These are phyloP conservation scores for Matsumyia berberina DNA, from an alignment of 2,888 invertebrate species.

Conservation along the genomic window DNA sequence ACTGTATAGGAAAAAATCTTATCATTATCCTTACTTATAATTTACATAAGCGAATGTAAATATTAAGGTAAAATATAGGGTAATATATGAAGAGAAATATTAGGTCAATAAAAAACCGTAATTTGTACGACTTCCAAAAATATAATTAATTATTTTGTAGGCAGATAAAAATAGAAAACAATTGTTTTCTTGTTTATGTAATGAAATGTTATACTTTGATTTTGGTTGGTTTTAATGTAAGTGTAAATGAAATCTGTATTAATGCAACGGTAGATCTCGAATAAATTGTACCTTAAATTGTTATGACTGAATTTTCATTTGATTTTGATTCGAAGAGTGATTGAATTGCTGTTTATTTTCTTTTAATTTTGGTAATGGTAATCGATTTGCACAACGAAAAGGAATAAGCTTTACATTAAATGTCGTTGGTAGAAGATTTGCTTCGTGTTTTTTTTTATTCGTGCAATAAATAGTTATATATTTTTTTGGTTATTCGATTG, in stretches of 20 bases:
- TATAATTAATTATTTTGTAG: slow-evolving; percentile 35
- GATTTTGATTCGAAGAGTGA: too few relatives aligned
- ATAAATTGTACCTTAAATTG: slow-evolving; percentile 70
- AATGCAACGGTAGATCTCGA: slow-evolving; percentile 67
- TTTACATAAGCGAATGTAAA: slow-evolving; percentile 79
- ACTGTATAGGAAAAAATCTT: slow-evolving; percentile 84
- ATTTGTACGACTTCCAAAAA: slow-evolving; percentile 38
- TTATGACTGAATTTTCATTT: slow-evolving; percentile 60
- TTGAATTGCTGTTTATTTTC: slow-evolving; percentile 14
- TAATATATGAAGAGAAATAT: slow-evolving; percentile 28
- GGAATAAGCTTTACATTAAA: slow-evolving; percentile 52
- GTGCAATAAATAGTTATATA: slow-evolving; percentile 58
- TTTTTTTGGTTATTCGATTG: slow-evolving; percentile 57
- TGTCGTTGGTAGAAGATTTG: slow-evolving; percentile 9
- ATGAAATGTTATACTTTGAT: slow-evolving; percentile 10
- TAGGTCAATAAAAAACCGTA: slow-evolving; percentile 18
- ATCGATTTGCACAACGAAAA: slow-evolving; percentile 69
- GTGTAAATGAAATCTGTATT: slow-evolving; percentile 39
- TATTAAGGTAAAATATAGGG: slow-evolving; percentile 55
- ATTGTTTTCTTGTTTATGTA: slow-evolving; percentile 3
- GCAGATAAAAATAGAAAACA: background rate
- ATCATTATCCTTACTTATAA: slow-evolving; percentile 84
- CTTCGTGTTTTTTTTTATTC: slow-evolving; percentile 12
- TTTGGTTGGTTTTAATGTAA: slow-evolving; percentile 30
- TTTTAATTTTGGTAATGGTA: slow-evolving; percentile 17